A percentile compares a stretch with the other conserved stretches of the same genome.
Conservation (phyloP, 2,113 vertebrate genomes). For the Rynchops niger region DNA sequence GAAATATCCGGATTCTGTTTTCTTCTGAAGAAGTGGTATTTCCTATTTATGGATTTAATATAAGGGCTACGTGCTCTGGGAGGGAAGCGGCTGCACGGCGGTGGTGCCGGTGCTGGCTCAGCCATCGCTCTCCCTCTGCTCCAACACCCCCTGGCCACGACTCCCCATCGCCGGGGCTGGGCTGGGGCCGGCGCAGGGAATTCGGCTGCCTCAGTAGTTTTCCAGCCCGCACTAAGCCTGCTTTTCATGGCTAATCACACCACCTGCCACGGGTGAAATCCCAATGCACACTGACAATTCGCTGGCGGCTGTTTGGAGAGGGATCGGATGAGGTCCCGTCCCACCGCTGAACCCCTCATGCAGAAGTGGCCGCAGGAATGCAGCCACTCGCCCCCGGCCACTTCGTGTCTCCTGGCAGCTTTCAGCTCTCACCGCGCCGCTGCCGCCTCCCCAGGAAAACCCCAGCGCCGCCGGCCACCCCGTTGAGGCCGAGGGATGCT, state of each 20-base stretch:
- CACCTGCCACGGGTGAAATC: not conserved
- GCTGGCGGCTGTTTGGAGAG: constrained; percentile 9
- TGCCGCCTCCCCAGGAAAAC: too few relatives aligned
- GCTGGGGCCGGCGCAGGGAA: not conserved
- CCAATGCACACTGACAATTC: not conserved
- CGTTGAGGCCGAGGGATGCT: not conserved
- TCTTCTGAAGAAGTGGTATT: constrained; percentile 68
- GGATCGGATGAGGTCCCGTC: not conserved
- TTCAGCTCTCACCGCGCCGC: accelerated
- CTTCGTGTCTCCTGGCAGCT: accelerated
- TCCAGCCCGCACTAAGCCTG: constrained; percentile 54
- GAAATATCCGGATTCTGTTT: constrained; percentile 47
- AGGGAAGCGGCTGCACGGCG: not conserved
- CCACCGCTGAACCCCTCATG: not conserved
- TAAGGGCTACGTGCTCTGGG: constrained; percentile 11
- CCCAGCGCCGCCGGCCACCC: accelerated
- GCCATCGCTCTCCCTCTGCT: not conserved
- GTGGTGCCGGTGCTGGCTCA: not conserved
- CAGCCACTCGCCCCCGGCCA: accelerated
- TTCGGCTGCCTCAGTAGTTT: constrained; percentile 69
- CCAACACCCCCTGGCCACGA: accelerated
- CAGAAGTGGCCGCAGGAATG: not conserved
- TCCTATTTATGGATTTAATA: constrained; percentile 60
- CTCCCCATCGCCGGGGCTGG: not conserved
- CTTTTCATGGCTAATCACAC: constrained; percentile 65